These are phyloP conservation scores for Thunnus thynnus DNA, from an alignment of 2,113 vertebrate genomes.

Conservation along the genomic window DNA sequence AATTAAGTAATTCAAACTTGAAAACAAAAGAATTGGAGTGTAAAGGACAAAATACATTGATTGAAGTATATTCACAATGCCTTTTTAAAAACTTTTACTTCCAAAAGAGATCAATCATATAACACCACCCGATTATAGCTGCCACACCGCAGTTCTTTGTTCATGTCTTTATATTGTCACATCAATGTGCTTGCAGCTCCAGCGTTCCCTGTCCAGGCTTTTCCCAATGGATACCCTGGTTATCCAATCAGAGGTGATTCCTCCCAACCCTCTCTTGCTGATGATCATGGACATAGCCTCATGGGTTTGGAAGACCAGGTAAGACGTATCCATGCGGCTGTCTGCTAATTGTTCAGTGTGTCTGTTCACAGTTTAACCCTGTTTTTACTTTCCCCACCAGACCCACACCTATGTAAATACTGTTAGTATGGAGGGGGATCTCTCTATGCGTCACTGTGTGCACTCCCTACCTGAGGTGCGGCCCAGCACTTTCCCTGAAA, in stretches of 20 bases:
- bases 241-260: constrained; percentile 90
- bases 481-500: constrained; percentile 86
- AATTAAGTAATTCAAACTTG: no score
- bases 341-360: not conserved
- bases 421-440: constrained; percentile 90
- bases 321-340: constrained; percentile 9
- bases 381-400: constrained; percentile 75
- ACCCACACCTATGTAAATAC: constrained; percentile 99
- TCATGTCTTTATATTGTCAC: constrained; percentile 1
- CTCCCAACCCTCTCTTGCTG: constrained; percentile 90
- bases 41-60: no score
- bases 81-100: not conserved
- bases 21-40: not conserved
- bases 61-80: not conserved
- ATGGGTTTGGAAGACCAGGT: constrained; percentile 96
- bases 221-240: constrained; percentile 95
- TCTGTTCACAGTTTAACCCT: constrained; percentile 6
- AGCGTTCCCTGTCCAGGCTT: constrained; percentile 91
- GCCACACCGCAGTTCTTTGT: not conserved
- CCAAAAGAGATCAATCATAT: not conserved
- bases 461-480: constrained; percentile 93
- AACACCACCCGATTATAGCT: not conserved
- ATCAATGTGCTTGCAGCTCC: constrained; percentile 83
- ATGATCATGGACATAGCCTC: constrained; percentile 92
- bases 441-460: constrained; percentile 90